phyloP scores from a whole-genome alignment of 2,797 vertebrate genomes.

The Saxicola maurus region DNA sequence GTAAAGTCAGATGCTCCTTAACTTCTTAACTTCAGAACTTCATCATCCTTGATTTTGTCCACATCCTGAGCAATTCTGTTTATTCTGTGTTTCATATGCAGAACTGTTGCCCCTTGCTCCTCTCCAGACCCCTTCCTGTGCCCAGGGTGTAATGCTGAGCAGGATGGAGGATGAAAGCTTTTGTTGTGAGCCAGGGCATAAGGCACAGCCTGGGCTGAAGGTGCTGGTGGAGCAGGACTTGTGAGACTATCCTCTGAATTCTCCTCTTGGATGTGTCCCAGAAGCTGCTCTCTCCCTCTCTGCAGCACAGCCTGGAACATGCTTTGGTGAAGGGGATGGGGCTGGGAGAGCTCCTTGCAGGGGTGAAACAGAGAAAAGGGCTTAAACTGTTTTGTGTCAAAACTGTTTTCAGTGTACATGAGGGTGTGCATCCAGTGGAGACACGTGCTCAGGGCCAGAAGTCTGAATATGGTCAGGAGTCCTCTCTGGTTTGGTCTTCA shows the following conservation, averaged over 20 bases:
- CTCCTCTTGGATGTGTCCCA: background rate
- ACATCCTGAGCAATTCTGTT: background rate
- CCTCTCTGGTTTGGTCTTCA: background rate
- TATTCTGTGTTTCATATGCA: background rate
- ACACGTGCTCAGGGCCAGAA: background rate
- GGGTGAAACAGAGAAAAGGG: background rate
- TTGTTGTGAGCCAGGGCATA: background rate
- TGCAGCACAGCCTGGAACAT: background rate
- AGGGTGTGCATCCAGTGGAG: background rate
- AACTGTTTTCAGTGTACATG: background rate
- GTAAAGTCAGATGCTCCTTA: background rate
- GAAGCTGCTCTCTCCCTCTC: background rate
- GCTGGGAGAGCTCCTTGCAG: background rate
- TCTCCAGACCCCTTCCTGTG: background rate
- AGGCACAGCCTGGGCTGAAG: background rate
- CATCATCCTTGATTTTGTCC: background rate
- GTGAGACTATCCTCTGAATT: background rate
- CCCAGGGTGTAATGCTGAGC: background rate
- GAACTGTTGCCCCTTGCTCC: background rate
- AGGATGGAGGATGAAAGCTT: background rate
- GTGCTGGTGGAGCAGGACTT: background rate
- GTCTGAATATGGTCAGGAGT: background rate
- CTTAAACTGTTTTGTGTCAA: background rate
- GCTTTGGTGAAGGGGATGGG: accelerated
- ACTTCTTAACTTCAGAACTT: background rate